Evolutionary conservation across 2,113 vertebrate genomes (phyloP), one percentile per base, ranked within the genome.

Genomic region (Lophochroa leadbeateri): DNA sequence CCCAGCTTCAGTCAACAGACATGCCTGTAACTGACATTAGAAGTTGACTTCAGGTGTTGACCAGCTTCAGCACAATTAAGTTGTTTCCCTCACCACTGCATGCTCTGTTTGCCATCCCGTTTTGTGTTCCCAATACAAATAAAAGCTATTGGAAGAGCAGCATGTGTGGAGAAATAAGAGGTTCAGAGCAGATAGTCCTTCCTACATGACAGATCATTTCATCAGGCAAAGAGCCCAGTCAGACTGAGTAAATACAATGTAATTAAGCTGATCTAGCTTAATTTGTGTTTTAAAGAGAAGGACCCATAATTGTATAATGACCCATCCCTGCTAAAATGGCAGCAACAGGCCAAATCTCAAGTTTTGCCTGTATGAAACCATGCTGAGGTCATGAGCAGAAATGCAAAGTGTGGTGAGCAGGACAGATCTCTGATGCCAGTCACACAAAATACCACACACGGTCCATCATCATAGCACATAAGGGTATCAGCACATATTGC

Each of bases 371-470:
- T 11, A n/a, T 25, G 47, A 90, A 91, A 46, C 17, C 21, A 23
- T 33, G 13, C 55, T 67, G 58, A 88, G 52, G 35, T 68, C 50
- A 44, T 13, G 39, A 88, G 41, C 24, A 85, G 58, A 72, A 90
- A 68, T 20, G 63, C 4, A 0, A 64, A 60, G 33, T n/a, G 24
- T 50, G 17, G 18, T 27, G 17, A 28, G 7, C 43, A 55, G 57
- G 35, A 63, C 47, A 74, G 27, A 65, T 68, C 50, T 90, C 75
- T 83, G 82, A 18, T 39, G 58, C n/a, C 2, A 10, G 52, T 55
- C 50, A 92, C 23, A 13, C 10, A 35, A 88, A 81, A 72, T 11
- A 65, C n/a, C 2, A 0, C 50, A 47, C 10, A 5, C 1, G 0
- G 55, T 39, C 74, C 50, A 67, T 69, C 69, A 50, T 33, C 28